Evolutionary conservation across 2,797 vertebrate genomes (phyloP), one percentile per base, ranked within the genome.

Genomic region (Xenopus petersii): DNA sequence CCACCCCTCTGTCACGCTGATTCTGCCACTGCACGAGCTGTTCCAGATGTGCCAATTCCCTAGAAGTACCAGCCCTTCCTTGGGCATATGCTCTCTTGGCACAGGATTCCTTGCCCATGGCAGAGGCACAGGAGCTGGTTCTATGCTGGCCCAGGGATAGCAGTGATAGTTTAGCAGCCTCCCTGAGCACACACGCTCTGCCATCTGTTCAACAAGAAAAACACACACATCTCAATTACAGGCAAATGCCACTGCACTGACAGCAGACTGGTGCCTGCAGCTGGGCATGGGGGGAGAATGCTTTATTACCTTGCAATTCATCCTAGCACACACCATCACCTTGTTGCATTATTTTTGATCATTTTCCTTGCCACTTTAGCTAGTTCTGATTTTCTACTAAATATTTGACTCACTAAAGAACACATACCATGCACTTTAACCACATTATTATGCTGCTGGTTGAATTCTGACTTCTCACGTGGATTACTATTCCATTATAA

Each of bases 91-190:
- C 88, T 92, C 86, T 87, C 90, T 93, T 96, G 95, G 95, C 95
- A 93, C 94, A 92, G 89, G 89, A 89, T 86, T 87, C 64, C 87
- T 84, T 86, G 86, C 84, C 92, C 92, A 93, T 93, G 92, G 95
- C 93, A 85, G 86, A 86, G 89, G 90, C 95, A 94, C 94, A 96
- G 93, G 92, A 94, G 93, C 92, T 93, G 94, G 93, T 94, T 93
- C 93, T 93, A 92, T 93, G 93, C 93, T 94, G 95, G 95, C 94
- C 87, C 89, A 91, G 94, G 96, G 94, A 92, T 95, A 91, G 93
- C 94, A 94, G 96, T 96, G 96, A 96, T 96, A 96, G 97, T 96
- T 96, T 96, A 97, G 92, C 93, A 94, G 94, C 94, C 95, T 95
- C 96, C 96, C 92, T 94, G 93, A 95, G 95, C 94, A 94, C 92